phyloP scores from a whole-genome alignment of 2,113 vertebrate genomes.

The Mus pahari region DNA sequence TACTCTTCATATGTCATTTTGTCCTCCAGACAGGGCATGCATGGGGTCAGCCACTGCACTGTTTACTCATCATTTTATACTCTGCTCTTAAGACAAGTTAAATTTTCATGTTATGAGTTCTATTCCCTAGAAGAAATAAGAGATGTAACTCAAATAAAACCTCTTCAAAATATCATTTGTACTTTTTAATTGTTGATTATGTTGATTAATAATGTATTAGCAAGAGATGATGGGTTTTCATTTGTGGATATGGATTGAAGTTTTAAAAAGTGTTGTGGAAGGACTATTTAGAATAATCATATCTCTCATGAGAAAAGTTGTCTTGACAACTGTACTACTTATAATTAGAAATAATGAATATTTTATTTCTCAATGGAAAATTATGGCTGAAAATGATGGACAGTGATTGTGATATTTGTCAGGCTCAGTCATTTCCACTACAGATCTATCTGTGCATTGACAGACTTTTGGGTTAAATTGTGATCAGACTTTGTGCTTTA shows the following conservation, averaged over 20 bases:
- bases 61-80: not conserved
- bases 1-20: slow-evolving; percentile 41
- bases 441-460: slow-evolving; percentile 29
- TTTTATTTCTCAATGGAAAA: slow-evolving; percentile 80
- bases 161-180: not conserved
- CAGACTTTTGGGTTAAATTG: not conserved
- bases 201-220: slow-evolving; percentile 62
- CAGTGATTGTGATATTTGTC: slow-evolving; percentile 52
- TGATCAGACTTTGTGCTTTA: slow-evolving; percentile 6
- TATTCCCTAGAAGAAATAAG: slow-evolving; percentile 18
- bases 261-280: slow-evolving; percentile 43
- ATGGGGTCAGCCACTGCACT: not conserved
- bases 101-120: slow-evolving; percentile 13
- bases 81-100: slow-evolving; percentile 63
- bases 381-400: slow-evolving; percentile 62
- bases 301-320: slow-evolving; percentile 77
- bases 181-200: slow-evolving; percentile 16
- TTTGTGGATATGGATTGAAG: slow-evolving; percentile 64
- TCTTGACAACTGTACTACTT: slow-evolving; percentile 78
- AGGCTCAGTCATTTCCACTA: slow-evolving; percentile 47
- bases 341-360: slow-evolving; percentile 81
- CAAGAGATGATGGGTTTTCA: slow-evolving; percentile 37
- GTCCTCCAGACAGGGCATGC: not conserved
- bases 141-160: not conserved
- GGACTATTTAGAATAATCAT: slow-evolving; percentile 70